These are phyloP conservation scores for Oxygymnocypris stewartii DNA, from an alignment of 2,113 vertebrate species.

Conservation along the genomic window DNA sequence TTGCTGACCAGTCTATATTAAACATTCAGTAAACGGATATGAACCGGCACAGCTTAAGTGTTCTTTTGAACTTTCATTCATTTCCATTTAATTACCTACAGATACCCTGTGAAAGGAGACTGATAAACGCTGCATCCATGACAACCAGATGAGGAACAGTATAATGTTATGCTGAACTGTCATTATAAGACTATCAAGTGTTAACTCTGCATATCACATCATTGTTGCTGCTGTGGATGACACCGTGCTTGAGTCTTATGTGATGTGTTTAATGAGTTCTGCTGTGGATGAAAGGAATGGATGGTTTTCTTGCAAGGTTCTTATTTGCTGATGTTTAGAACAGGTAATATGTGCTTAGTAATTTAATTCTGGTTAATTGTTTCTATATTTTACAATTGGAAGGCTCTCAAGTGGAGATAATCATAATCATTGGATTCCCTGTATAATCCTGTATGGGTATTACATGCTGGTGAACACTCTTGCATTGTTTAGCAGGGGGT, in stretches of 20 bases:
- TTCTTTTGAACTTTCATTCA: neutral
- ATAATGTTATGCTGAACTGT: neutral
- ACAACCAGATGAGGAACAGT: slow-evolving; percentile 60
- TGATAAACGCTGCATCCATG: slow-evolving; percentile 76
- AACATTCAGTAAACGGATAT: neutral
- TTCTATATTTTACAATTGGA: slow-evolving; percentile 11
- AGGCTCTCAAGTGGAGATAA: slow-evolving; percentile 25
- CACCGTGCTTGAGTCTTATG: neutral
- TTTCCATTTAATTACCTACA: slow-evolving; percentile 73
- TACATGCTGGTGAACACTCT: neutral
- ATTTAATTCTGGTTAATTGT: slow-evolving; percentile 28
- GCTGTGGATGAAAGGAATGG: neutral
- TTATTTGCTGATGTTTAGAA: slow-evolving; percentile 24
- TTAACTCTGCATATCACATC: neutral
- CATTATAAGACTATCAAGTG: slow-evolving; percentile 3
- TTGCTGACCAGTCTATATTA: neutral
- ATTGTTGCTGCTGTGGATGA: neutral
- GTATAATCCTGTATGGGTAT: slow-evolving; percentile 27
- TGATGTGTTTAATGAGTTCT: neutral
- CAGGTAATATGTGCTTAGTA: neutral
- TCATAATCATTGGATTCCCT: slow-evolving; percentile 2
- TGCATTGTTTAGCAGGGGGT: neutral
- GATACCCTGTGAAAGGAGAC: slow-evolving; percentile 69
- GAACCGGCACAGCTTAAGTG: neutral
- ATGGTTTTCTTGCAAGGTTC: neutral